Evolutionary conservation across 1,140 invertebrate genomes (phyloP), one percentile per base, ranked within the genome.

Genomic region (Calephelis nemesis): DNA sequence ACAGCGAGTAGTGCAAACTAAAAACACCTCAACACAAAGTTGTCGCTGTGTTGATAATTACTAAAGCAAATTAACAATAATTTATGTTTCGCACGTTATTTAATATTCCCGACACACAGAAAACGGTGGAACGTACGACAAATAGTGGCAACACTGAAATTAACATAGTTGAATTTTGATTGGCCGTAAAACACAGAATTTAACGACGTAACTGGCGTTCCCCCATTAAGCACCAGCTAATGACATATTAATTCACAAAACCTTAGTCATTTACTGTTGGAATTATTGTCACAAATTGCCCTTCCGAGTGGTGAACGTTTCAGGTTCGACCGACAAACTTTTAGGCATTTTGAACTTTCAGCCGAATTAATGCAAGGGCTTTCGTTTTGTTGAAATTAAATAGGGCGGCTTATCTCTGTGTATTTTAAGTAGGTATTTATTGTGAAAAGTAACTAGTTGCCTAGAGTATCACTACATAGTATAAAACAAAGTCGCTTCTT

Each of bases 101-200:
- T 58, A 58, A 63, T 47, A 47, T 63, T 63, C 15, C 47, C 47
- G 15, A 47, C 47, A 47, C 47, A 13, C 62, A 11, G 42, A 47
- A 48, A 11, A 47, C 47, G 13, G 15, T 47, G 11, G 11, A 19
- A n/a, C 19, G 45, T 47, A 47, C 47, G 40, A 19, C 15, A 45
- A 67, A 58, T 47, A 47, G 58, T 67, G 47, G 52, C 52, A 67
- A 58, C 52, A 30, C 52, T 39, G 13, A 30, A 58, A 58, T 68
- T 68, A 62, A 73, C 45, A 15, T 47, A 30, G 49, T 68, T 47
- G 49, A 65, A 54, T 71, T 13, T 69, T 54, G 42, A 47, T 74
- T 64, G 70, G 47, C n/a, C 45, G 45, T 42, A 63, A 42, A 47
- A 47, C 12, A 42, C 62, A 63, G 62, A 63, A 47, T 39, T 63